Evolutionary conservation across 2,888 invertebrate genomes (phyloP).

Genomic region (Caenorhabditis drosophilae): DNA sequence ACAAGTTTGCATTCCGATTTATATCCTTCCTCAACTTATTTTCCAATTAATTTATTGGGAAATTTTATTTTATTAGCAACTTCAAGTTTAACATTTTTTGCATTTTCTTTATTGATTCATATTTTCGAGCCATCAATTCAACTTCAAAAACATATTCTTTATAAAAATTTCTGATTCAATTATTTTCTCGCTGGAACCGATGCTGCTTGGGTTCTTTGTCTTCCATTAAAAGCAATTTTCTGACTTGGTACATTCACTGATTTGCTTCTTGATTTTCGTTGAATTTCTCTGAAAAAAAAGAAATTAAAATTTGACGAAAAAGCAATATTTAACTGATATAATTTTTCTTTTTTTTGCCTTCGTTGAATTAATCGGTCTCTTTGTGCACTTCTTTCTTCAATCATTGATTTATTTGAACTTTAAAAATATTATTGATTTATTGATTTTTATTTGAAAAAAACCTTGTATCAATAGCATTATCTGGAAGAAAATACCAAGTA

Average conservation of each 20-base stretch:
- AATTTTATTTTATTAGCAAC: constrained; percentile 18
- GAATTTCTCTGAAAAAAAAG: background rate
- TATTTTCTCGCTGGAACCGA: no score
- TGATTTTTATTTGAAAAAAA: no score
- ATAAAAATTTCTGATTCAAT: background rate
- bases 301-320: no score
- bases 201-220: background rate
- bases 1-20: constrained; percentile 27
- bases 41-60: constrained; percentile 10
- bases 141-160: constrained; percentile 22
- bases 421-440: background rate
- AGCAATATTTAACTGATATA: no score
- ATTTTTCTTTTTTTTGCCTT: constrained; percentile 30
- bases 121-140: constrained; percentile 23
- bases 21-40: constrained; percentile 21
- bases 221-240: background rate
- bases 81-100: constrained; percentile 14
- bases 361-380: constrained; percentile 53
- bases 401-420: constrained; percentile 43
- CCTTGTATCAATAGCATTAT: constrained; percentile 65
- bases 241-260: constrained; percentile 22
- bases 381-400: constrained; percentile 57
- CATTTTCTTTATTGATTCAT: constrained; percentile 24
- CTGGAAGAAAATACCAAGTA: constrained; percentile 65
- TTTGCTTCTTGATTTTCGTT: constrained; percentile 16